phyloP scores from a whole-genome alignment of 1,140 invertebrate species.

The Drosophila carrolli region DNA sequence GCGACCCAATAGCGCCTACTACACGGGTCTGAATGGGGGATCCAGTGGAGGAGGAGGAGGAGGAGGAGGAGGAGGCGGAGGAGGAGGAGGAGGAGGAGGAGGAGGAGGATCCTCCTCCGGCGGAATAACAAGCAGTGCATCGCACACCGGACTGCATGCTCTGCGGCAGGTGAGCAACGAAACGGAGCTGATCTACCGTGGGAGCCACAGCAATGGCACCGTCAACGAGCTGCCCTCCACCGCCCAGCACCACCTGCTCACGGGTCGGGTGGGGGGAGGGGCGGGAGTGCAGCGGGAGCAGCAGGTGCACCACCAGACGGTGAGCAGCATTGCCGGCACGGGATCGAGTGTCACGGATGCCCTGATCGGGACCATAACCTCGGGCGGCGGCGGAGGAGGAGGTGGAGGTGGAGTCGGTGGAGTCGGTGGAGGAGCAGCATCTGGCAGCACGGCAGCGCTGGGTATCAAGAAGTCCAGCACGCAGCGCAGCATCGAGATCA shows the following conservation, averaged over 20 bases:
- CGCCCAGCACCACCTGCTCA: slow-evolving; percentile 27
- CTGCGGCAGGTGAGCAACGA: slow-evolving; percentile 80
- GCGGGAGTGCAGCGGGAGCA: slow-evolving; percentile 9
- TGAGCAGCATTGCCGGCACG: slow-evolving; percentile 69
- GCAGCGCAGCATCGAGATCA: slow-evolving; percentile 81
- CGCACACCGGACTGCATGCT: slow-evolving; percentile 75
- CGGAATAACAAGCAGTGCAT: slow-evolving; percentile 70
- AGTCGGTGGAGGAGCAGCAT: slow-evolving; percentile 1
- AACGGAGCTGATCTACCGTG: slow-evolving; percentile 80
- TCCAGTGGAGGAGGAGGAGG: slow-evolving; percentile 12
- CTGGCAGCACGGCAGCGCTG: slow-evolving; percentile 18
- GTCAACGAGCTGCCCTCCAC: slow-evolving; percentile 57
- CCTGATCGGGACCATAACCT: slow-evolving; percentile 73
- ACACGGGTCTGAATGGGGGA: slow-evolving; percentile 74
- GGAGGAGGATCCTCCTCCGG: slow-evolving; percentile 11
- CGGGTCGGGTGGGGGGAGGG: slow-evolving; percentile 9
- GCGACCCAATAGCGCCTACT: slow-evolving; percentile 78
- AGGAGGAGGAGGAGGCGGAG: slow-evolving; percentile 10
- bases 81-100: slow-evolving; percentile 5
- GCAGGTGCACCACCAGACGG: slow-evolving; percentile 29
- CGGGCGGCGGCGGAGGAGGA: slow-evolving; percentile 22
- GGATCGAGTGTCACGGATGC: slow-evolving; percentile 71
- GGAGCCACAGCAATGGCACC: slow-evolving; percentile 70
- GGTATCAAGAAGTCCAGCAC: slow-evolving; percentile 62
- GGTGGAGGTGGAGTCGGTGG: neutral